phyloP scores from a whole-genome alignment of 2,797 vertebrate species.

The Luscinia megarhynchos region DNA sequence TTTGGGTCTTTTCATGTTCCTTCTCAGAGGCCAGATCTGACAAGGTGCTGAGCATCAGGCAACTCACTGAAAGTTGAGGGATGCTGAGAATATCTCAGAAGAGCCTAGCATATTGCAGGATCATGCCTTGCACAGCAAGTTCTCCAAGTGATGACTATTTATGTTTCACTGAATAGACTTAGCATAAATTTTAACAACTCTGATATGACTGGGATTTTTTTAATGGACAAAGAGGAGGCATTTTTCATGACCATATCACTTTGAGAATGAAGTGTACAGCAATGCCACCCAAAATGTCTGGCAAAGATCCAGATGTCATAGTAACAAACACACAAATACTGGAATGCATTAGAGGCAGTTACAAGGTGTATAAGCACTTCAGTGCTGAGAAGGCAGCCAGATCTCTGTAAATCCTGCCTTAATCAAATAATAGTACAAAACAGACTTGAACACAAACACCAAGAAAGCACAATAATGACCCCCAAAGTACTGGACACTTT shows the following conservation, averaged over 20 bases:
- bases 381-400: conserved; percentile 8
- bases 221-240: conserved; percentile 9
- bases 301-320: conserved; percentile 44
- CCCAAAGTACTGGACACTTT: neutral
- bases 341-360: conserved; percentile 30
- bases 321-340: conserved; percentile 3
- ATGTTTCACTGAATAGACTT: conserved; percentile 69
- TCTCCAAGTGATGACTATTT: conserved; percentile 63
- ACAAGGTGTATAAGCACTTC: conserved; percentile 33
- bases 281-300: conserved; percentile 54
- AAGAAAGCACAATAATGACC: neutral
- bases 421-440: neutral
- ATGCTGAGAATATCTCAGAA: conserved; percentile 41
- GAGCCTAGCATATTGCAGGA: conserved; percentile 58
- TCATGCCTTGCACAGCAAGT: conserved; percentile 57
- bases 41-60: conserved; percentile 40
- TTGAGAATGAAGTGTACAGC: neutral
- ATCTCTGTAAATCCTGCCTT: neutral
- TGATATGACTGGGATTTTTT: neutral
- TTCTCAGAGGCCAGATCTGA: conserved; percentile 3
- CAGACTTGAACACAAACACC: neutral
- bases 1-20: conserved; percentile 8
- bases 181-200: conserved; percentile 68
- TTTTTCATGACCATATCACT: conserved; percentile 11
- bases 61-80: neutral